Evolutionary conservation across 2,797 vertebrate genomes (phyloP), one percentile per base, ranked within the genome.

Genomic region (Rallus crepitans): DNA sequence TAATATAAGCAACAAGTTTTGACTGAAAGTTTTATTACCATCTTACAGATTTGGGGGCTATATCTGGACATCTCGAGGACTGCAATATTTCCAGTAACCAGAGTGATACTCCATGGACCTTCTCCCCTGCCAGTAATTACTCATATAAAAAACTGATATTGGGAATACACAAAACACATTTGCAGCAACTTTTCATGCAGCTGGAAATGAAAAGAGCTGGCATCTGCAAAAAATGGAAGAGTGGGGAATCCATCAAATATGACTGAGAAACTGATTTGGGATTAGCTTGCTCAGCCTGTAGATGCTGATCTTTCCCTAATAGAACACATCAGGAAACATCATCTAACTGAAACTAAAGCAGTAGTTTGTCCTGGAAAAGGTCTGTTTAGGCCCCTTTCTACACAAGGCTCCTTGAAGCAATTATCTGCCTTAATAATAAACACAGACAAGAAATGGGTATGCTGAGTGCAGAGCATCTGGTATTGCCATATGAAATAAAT

Each of bases 281-380:
- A 93, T 94, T 86, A 88, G 77, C 25, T 68, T 68, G 64, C 50
- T 92, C 89, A 95, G 81, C 82, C 88, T 95, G 87, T 81, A 96
- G 87, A 93, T 92, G 92, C 78, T 96, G 95, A 73, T 94, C 61
- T 87, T 96, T 91, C 94, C 91, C 94, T 92, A 82, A 84, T 83
- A 71, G 92, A 84, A 88, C 42, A 69, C 57, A 94, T 69, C 79
- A 91, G 70, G 59, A 96, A 96, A 94, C 53, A 75, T 60, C 14
- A 80, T 52, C 60, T 77, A 83, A 81, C 3, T 37, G 56, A 90
- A 94, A 95, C 50, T 68, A 69, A 87, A 95, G 40, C 30, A 52
- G 13, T 20, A 52, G 45, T 72, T 64, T 65, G 48, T 70, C 45
- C 48, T 65, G 39, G 61, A 63, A 94, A 90, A 92, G 84, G 63